Evolutionary conservation across 2,888 invertebrate species (phyloP).

Genomic region (Trypoxylon attenuatum): DNA sequence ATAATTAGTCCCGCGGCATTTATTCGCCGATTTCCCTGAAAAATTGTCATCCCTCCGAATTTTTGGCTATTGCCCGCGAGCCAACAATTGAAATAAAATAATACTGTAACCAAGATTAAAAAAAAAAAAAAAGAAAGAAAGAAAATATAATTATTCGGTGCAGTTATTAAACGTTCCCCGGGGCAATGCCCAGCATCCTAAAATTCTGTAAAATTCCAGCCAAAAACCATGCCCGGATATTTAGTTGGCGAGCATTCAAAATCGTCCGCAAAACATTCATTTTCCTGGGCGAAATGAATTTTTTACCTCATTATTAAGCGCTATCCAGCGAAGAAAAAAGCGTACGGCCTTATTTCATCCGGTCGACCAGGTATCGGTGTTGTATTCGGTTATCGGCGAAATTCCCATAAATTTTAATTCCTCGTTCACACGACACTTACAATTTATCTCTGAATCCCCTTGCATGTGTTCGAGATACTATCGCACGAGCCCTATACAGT

Average conservation of each 20-base stretch:
- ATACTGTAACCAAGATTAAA: slow-evolving; percentile 21
- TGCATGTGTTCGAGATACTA: too few relatives aligned
- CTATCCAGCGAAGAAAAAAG: too few relatives aligned
- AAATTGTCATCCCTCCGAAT: slow-evolving; percentile 12
- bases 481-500: too few relatives aligned
- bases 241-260: neutral
- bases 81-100: slow-evolving; percentile 22
- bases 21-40: slow-evolving; percentile 7
- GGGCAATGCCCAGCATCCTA: neutral
- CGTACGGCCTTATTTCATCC: too few relatives aligned
- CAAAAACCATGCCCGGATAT: neutral
- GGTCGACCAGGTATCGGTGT: too few relatives aligned
- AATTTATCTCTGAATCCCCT: too few relatives aligned
- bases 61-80: slow-evolving; percentile 6
- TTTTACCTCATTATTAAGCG: slow-evolving; percentile 1
- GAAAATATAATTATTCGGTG: slow-evolving; percentile 17
- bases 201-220: neutral
- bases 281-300: too few relatives aligned
- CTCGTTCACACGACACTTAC: too few relatives aligned
- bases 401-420: too few relatives aligned
- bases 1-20: slow-evolving; percentile 17
- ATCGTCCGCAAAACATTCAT: neutral
- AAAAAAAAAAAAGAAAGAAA: too few relatives aligned
- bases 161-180: slow-evolving; percentile 16
- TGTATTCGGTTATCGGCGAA: too few relatives aligned